Percentiles rank a stretch among this genome's conserved stretches.
Evolutionary conservation across 2,113 vertebrate species (phyloP).

Genomic region (Amphiprion ocellaris): DNA sequence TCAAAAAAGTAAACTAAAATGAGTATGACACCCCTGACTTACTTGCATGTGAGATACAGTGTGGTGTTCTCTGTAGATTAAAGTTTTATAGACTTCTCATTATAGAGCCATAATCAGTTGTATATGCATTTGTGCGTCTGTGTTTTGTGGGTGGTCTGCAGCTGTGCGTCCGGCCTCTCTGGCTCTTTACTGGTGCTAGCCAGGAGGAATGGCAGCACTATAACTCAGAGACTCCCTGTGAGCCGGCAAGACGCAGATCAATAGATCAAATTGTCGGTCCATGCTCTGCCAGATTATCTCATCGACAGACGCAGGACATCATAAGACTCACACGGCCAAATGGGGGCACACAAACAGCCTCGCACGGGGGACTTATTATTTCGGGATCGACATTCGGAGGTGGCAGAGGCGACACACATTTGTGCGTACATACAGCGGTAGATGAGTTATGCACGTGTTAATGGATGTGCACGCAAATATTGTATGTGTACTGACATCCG

Average conservation of each 20-base stretch:
- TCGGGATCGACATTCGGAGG: constrained; percentile 4
- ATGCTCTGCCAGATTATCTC: constrained; percentile 75
- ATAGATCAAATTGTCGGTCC: constrained; percentile 80
- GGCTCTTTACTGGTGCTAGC: constrained; percentile 57
- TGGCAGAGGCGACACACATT: not conserved
- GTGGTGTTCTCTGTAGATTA: not conserved
- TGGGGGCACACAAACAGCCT: constrained; percentile 9
- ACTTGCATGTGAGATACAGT: no score
- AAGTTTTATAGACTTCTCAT: not conserved
- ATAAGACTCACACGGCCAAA: constrained; percentile 53
- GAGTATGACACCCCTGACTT: no score
- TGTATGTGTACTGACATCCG: constrained; percentile 9
- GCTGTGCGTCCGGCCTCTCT: constrained; percentile 37
- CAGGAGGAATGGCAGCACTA: constrained; percentile 64
- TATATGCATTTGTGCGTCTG: constrained; percentile 7
- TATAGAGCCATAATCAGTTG: not conserved
- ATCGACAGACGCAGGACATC: constrained; percentile 66
- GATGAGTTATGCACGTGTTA: constrained; percentile 33
- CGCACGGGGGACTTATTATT: constrained; percentile 34
- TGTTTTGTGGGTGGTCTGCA: constrained; percentile 35
- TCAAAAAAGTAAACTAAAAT: no score
- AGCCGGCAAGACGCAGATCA: constrained; percentile 67
- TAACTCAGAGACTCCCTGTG: constrained; percentile 73
- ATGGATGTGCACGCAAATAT: constrained; percentile 12
- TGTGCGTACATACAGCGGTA: not conserved